phyloP scores from a whole-genome alignment of 1,140 invertebrate genomes.

The Zaprionus gabonicus region DNA sequence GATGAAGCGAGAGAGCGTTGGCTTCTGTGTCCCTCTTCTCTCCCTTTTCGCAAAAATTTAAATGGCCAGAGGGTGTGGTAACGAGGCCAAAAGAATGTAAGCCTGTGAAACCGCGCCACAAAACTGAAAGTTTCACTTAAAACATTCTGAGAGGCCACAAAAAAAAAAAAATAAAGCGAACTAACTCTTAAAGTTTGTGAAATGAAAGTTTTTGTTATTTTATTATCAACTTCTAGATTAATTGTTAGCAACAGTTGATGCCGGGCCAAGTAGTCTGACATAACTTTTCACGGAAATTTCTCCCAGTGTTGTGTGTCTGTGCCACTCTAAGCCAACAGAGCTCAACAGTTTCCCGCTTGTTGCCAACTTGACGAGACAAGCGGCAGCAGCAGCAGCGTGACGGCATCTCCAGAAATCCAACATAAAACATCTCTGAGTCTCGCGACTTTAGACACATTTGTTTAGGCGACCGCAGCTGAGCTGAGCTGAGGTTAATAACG shows the following conservation, averaged over 20 bases:
- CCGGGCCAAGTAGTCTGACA: neutral
- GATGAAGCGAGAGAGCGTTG: constrained; percentile 57
- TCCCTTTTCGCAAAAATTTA: constrained; percentile 17
- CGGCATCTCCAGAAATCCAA: constrained; percentile 44
- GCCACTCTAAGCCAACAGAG: constrained; percentile 22
- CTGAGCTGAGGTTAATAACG: constrained; percentile 30
- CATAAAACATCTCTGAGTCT: constrained; percentile 42
- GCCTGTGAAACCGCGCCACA: constrained; percentile 27
- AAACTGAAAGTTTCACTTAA: constrained; percentile 21
- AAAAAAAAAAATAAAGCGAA: neutral
- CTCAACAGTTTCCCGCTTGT: constrained; percentile 62
- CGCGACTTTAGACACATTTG: constrained; percentile 51
- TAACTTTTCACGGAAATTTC: constrained; percentile 10
- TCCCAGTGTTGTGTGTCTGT: constrained; percentile 16
- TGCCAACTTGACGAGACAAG: constrained; percentile 46
- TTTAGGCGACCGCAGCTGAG: constrained; percentile 34
- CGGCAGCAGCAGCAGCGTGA: constrained; percentile 14
- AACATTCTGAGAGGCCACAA: constrained; percentile 1
- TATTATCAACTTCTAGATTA: constrained; percentile 5
- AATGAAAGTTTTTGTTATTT: neutral
- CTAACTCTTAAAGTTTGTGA: constrained; percentile 1
- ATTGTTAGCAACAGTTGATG: neutral
- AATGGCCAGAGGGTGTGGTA: constrained; percentile 22
- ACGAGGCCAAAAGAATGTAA: constrained; percentile 37
- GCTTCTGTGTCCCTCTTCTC: constrained; percentile 14